Base-by-base conservation (phyloP, 2,113 vertebrate genomes). In the Heterotilapia buettikoferi region DNA sequence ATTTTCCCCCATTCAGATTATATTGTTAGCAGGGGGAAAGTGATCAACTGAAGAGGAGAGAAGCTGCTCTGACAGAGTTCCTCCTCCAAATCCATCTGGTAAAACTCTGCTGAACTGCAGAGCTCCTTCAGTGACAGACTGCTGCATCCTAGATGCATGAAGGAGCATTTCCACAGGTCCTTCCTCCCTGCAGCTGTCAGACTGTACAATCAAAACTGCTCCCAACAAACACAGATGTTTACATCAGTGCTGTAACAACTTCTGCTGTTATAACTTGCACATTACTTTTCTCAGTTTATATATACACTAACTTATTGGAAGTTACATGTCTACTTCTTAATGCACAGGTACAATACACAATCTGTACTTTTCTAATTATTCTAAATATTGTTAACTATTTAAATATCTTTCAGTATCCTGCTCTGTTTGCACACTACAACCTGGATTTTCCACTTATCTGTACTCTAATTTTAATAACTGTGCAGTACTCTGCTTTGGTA, bases 21-120 rank as follows among this genome's bases (percentile, higher is more conserved):
- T 85, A 61, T 87, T 96, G 68, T 36, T 96, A 86, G n/a, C 21
- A 24, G 66, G 90, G 90, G 7, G 94, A 94, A 83, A 91, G 12
- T 11, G 81, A 89, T 21, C 90, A 94, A n/a, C 93, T 85, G 76
- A 61, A 19, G 59, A 33, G 1, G 94, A 96, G 7, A 89, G 86
- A 94, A 68, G 52, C 29, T 18, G 19, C 68, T 52, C 80, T 95
- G 24, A 71, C 19, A 73, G 95, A 95, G 33, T 93, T 66, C 90
- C 93, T 45, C 90, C 90, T 82, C 90, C 95, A 2, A 91, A 84
- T 40, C 5, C 84, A 13, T 89, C 85, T 66, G 91, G 90, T 38
- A 50, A n/a, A 89, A 6, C 38, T 33, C 2, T 68, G 18, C 24
- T 57, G 26, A 31, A 59, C 56, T 59, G 56, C 7, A 31, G 56